Conservation (phyloP, 2,113 vertebrate genomes). For the Ptychochromis oligacanthus region DNA sequence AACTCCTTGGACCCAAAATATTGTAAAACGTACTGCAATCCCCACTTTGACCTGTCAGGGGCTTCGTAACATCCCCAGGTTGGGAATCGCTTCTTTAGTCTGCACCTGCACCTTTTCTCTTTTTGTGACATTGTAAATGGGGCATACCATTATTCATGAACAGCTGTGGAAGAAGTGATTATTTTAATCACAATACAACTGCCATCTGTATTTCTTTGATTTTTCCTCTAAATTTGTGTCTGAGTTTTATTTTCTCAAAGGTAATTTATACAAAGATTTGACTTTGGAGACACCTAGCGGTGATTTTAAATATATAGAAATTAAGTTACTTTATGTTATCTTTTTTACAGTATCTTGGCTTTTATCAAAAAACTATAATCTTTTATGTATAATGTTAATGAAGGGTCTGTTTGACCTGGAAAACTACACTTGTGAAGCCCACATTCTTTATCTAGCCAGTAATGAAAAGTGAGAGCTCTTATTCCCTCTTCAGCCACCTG, state of each 20-base stretch:
- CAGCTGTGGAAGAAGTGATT: not conserved
- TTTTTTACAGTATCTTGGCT: not conserved
- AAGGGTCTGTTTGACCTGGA: not conserved
- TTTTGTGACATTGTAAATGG: too few species aligned
- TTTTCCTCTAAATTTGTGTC: too few species aligned
- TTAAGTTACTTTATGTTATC: not conserved
- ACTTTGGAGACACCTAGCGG: not conserved
- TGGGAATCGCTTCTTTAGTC: too few species aligned
- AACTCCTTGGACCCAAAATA: not conserved
- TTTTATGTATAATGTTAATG: not conserved
- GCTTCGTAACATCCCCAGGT: too few species aligned
- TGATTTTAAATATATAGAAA: not conserved
- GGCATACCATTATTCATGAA: not conserved
- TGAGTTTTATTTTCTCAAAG: not conserved
- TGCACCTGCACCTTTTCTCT: too few species aligned
- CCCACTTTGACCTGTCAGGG: too few species aligned
- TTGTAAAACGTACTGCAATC: too few species aligned
- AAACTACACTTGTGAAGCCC: not conserved
- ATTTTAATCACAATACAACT: not conserved
- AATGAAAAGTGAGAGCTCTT: constrained; percentile 8
- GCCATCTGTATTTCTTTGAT: not conserved
- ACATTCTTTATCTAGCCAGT: not conserved
- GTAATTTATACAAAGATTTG: not conserved
- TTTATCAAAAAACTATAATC: not conserved
- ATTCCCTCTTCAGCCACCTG: not conserved